A percentile compares a stretch with the other conserved stretches of the same genome.
Evolutionary conservation across 23 tunicate species (phyloP).

Genomic region (Botrylloides violaceus): DNA sequence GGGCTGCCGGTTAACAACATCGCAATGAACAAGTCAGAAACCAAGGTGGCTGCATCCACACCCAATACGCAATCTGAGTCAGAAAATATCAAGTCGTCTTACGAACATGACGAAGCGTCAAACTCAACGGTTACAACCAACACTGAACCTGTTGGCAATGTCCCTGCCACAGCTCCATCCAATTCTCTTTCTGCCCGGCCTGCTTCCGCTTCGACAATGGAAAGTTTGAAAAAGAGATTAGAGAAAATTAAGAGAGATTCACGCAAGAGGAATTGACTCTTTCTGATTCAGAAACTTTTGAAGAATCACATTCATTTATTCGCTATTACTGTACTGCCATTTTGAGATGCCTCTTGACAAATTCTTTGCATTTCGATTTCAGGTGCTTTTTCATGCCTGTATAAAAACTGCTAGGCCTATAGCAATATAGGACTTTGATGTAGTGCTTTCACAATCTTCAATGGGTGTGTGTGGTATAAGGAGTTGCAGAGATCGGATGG

Average conservation of each 20-base stretch:
- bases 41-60: neutral
- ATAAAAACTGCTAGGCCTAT: too few relatives aligned
- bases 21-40: neutral
- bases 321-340: too few relatives aligned
- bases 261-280: constrained; percentile 17
- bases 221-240: constrained; percentile 10
- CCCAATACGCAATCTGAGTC: neutral
- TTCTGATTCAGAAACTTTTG: too few relatives aligned
- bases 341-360: too few relatives aligned
- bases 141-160: neutral
- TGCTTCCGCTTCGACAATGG: constrained; percentile 7
- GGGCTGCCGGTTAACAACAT: constrained; percentile 4
- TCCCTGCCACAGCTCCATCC: neutral
- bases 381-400: too few relatives aligned
- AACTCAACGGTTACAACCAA: neutral
- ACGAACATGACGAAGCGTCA: neutral
- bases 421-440: too few relatives aligned
- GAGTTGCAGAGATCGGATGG: too few relatives aligned
- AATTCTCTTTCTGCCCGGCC: neutral
- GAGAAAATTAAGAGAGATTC: constrained; percentile 22
- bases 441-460: too few relatives aligned
- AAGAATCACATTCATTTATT: too few relatives aligned
- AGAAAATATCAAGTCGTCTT: neutral
- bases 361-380: too few relatives aligned
- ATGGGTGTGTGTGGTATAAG: too few relatives aligned